Conservation (phyloP, 2,888 invertebrate species). For the Heterodera filipjevi region DNA sequence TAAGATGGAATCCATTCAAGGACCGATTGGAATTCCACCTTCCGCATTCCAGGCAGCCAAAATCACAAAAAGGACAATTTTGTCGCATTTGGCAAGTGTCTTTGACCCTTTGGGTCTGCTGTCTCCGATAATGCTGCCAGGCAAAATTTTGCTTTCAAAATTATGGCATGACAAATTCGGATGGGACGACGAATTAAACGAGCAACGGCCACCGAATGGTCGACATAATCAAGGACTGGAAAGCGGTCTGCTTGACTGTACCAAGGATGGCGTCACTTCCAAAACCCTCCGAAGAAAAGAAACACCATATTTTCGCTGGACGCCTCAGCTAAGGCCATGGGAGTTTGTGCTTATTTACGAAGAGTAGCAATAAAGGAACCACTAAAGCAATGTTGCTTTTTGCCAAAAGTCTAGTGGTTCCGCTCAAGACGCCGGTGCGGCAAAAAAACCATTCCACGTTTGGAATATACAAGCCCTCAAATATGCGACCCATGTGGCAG, state of each 20-base stretch:
- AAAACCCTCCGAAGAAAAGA: background rate
- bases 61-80: slow-evolving; percentile 20
- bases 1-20: slow-evolving; percentile 18
- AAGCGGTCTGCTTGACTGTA: background rate
- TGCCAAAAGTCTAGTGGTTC: slow-evolving; percentile 8
- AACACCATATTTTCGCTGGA: slow-evolving; percentile 13
- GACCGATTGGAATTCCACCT: background rate
- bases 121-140: background rate
- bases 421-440: slow-evolving; percentile 27
- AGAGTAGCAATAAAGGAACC: background rate
- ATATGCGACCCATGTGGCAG: slow-evolving; percentile 24
- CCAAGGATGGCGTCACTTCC: slow-evolving; percentile 1
- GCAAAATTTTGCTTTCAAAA: slow-evolving; percentile 16
- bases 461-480: slow-evolving; percentile 34
- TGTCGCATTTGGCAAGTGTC: background rate
- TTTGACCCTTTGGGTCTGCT: slow-evolving; percentile 30
- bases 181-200: background rate
- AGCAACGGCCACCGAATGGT: background rate
- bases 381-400: background rate
- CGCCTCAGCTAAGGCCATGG: background rate
- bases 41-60: too few relatives aligned
- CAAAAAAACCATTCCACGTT: slow-evolving; percentile 34
- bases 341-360: slow-evolving; percentile 14
- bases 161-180: background rate
- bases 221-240: background rate